phyloP scores from a whole-genome alignment of 2,888 invertebrate species.

The Limnephilus marmoratus region DNA sequence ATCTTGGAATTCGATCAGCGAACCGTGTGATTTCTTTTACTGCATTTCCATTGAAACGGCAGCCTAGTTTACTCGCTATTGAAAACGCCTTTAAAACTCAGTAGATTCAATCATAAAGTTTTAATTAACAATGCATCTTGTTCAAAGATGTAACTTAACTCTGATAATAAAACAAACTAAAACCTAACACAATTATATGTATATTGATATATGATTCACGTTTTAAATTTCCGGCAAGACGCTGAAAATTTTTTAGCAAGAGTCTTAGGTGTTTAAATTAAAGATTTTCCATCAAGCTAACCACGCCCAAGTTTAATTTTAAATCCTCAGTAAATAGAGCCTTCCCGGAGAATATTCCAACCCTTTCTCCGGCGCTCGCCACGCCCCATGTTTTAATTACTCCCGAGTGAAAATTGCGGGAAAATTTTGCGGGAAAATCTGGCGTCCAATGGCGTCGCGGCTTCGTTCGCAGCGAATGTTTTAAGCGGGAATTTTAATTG shows the following conservation, averaged over 20 bases:
- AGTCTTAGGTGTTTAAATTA: neutral
- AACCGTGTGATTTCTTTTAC: neutral
- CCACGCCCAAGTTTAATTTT: conserved; percentile 43
- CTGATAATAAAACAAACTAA: neutral
- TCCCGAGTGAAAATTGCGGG: conserved; percentile 52
- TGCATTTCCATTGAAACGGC: neutral
- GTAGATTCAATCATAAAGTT: neutral
- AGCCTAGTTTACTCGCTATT: neutral
- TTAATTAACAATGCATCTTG: neutral
- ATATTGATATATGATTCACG: neutral
- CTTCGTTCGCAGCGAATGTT: conserved; percentile 45
- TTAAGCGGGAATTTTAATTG: conserved; percentile 60
- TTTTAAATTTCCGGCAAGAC: neutral
- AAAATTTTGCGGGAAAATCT: conserved; percentile 54
- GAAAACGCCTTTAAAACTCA: neutral
- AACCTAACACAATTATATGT: neutral
- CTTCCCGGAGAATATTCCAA: conserved; percentile 30
- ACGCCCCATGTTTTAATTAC: conserved; percentile 58
- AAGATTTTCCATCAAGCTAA: conserved; percentile 26
- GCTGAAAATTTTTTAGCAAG: neutral
- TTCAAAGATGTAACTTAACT: neutral
- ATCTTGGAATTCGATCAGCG: neutral
- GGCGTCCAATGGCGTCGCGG: conserved; percentile 29
- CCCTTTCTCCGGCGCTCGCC: conserved; percentile 41
- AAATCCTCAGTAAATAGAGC: neutral